Evolutionary conservation across 2,113 vertebrate species (phyloP).

Genomic region (Scophthalmus maximus): DNA sequence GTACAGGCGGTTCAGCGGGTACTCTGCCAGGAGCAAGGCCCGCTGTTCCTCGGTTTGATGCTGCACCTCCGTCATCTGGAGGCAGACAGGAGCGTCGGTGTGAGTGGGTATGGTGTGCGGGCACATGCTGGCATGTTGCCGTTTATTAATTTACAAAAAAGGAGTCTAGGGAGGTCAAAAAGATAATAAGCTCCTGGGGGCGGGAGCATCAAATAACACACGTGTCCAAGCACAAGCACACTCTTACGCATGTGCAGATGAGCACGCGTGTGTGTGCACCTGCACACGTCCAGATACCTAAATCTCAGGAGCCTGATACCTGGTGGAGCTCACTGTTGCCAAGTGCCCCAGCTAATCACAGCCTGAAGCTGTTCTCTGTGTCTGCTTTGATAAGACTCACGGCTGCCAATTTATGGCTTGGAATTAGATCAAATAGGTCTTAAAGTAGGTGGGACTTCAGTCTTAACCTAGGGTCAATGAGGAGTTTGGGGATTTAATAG

Average conservation of each 20-base stretch:
- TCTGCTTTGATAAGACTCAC: conserved; percentile 34
- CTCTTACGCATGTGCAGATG: background rate
- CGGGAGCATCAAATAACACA: background rate
- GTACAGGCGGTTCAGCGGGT: conserved; percentile 83
- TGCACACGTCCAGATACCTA: background rate
- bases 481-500: background rate
- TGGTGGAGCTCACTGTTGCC: conserved; percentile 29
- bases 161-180: background rate
- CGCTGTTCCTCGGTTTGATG: conserved; percentile 89
- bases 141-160: background rate
- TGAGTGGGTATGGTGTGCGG: conserved; percentile 12
- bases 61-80: conserved; percentile 83
- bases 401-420: conserved; percentile 32
- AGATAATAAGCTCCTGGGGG: conserved; percentile 25
- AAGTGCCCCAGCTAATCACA: conserved; percentile 46
- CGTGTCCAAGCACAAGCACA: background rate
- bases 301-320: conserved; percentile 14
- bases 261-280: background rate
- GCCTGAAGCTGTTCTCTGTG: conserved; percentile 15
- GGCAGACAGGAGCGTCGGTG: conserved; percentile 23
- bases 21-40: conserved; percentile 82
- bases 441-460: conserved; percentile 1
- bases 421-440: conserved; percentile 29
- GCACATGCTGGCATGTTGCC: background rate
- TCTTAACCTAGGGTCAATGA: conserved; percentile 11